Percentiles rank a stretch among this genome's conserved stretches.
Evolutionary conservation across 1,140 invertebrate genomes (phyloP).

Genomic region (Atta texana): DNA sequence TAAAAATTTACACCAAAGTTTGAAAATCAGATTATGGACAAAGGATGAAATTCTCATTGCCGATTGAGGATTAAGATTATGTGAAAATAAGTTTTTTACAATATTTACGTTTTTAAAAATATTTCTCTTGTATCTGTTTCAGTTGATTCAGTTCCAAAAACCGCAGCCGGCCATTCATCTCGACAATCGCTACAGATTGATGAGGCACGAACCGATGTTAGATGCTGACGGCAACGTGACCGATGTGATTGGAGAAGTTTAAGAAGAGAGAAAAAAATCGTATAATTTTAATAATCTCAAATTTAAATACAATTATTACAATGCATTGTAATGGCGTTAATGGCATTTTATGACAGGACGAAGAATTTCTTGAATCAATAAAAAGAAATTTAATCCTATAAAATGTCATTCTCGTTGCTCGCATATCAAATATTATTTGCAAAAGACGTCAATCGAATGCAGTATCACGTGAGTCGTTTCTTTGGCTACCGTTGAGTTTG

Average conservation of each 20-base stretch:
- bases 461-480: conserved; percentile 51
- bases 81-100: not conserved
- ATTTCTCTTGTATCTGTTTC: conserved; percentile 37
- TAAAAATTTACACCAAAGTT: no score
- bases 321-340: not conserved
- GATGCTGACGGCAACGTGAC: conserved; percentile 79
- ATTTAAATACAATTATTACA: not conserved
- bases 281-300: not conserved
- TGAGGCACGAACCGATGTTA: conserved; percentile 82
- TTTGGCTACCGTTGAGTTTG: conserved; percentile 51
- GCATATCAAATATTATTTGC: conserved; percentile 34
- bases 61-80: not conserved
- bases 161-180: conserved; percentile 79
- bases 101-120: conserved; percentile 7
- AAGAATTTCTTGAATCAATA: conserved; percentile 10
- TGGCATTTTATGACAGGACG: not conserved
- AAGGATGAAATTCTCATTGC: no score
- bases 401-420: not conserved
- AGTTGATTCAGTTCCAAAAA: conserved; percentile 66
- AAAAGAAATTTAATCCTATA: not conserved
- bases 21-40: no score
- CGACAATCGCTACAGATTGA: conserved; percentile 84
- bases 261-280: not conserved
- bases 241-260: conserved; percentile 73
- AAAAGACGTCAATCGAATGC: conserved; percentile 29